These are phyloP conservation scores for Leptopilina boulardi DNA, from an alignment of 1,140 invertebrate species.

Conservation along the genomic window DNA sequence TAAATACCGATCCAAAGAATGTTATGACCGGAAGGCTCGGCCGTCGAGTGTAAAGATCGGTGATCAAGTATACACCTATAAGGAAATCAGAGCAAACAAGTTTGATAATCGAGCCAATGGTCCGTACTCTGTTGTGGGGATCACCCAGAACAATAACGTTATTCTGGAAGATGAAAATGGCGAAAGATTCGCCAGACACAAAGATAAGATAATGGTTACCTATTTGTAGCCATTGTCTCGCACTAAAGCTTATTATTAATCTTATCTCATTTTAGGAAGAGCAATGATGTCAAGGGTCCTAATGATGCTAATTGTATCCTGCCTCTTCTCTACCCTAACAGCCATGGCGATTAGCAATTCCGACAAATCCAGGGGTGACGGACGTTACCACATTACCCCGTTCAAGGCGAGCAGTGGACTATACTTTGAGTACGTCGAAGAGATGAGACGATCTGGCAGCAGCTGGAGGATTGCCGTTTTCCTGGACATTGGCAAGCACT, in stretches of 20 bases:
- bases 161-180: not conserved
- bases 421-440: not conserved
- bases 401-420: not conserved
- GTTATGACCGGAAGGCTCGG: not conserved
- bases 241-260: not conserved
- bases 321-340: too few species aligned
- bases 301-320: too few species aligned
- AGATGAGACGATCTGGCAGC: not conserved
- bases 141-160: not conserved
- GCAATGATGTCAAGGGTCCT: not conserved
- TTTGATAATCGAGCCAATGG: not conserved
- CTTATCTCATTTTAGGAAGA: not conserved
- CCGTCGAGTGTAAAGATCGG: not conserved
- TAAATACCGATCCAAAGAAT: too few species aligned
- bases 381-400: not conserved
- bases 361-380: too few species aligned
- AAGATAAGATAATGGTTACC: not conserved
- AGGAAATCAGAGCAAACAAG: too few species aligned
- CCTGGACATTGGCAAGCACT: not conserved
- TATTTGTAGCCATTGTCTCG: accelerated
- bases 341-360: too few species aligned
- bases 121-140: not conserved
- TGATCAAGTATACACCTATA: too few species aligned
- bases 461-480: not conserved
- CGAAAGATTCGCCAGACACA: not conserved